Conservation (phyloP, 1,140 invertebrate species). For the Oncopeltus fasciatus region DNA sequence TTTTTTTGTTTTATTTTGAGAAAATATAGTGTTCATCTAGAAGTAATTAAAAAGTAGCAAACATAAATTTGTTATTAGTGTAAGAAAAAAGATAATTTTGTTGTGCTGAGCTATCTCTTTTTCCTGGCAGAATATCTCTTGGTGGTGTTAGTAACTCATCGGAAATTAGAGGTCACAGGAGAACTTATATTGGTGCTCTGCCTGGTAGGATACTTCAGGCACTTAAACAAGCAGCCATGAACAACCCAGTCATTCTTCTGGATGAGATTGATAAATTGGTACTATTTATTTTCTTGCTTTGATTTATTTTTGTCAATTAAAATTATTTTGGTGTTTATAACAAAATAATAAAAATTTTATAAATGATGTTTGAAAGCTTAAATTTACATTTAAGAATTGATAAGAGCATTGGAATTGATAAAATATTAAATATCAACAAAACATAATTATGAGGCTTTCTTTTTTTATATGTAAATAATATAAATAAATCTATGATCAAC, state of each 20-base stretch:
- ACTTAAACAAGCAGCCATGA: conserved; percentile 35
- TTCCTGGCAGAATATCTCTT: conserved; percentile 38
- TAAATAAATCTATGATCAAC: too few species aligned
- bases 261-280: conserved; percentile 53
- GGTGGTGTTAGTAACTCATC: conserved; percentile 44
- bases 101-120: too few species aligned
- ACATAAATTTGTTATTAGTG: not conserved
- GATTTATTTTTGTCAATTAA: conserved; percentile 4
- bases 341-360: too few species aligned
- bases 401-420: too few species aligned
- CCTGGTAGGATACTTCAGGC: conserved; percentile 43
- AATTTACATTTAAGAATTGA: too few species aligned
- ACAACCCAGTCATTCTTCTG: conserved; percentile 45
- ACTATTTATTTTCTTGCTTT: conserved; percentile 23
- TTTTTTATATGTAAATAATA: too few species aligned
- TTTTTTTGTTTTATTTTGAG: too few species aligned
- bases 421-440: too few species aligned
- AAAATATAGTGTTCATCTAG: not conserved
- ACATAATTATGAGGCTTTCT: too few species aligned
- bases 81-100: not conserved
- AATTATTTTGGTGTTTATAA: too few species aligned
- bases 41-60: not conserved
- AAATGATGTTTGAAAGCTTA: too few species aligned
- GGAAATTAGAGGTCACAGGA: conserved; percentile 44
- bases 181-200: conserved; percentile 49